Conservation (phyloP, 2,113 vertebrate species). For the Ursus arctos region DNA sequence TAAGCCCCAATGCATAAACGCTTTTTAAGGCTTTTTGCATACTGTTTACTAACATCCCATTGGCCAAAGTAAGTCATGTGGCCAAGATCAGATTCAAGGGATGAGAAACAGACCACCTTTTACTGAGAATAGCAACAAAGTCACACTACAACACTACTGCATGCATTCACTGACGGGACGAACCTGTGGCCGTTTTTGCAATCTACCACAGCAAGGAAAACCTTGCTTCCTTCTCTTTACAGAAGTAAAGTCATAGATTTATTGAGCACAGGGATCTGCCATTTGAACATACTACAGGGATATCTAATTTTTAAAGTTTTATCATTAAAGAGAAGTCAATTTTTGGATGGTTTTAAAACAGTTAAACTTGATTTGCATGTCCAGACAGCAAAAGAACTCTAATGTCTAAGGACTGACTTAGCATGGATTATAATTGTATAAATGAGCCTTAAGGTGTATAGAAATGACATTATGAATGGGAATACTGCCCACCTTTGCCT, state of each 20-base stretch:
- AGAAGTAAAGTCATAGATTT: neutral
- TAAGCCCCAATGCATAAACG: neutral
- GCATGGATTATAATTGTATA: neutral
- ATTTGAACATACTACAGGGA: neutral
- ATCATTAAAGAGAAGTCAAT: neutral
- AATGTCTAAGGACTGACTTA: neutral
- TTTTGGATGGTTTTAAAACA: conserved; percentile 1
- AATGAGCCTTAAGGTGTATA: neutral
- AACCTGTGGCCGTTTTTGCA: neutral
- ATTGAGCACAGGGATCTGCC: neutral
- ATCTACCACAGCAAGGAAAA: neutral
- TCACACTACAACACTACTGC: neutral
- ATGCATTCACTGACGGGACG: neutral
- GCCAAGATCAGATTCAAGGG: neutral
- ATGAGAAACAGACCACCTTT: neutral
- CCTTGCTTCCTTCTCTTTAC: neutral
- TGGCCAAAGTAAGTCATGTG: neutral
- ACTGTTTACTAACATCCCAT: neutral
- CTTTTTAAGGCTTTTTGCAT: neutral
- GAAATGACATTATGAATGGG: neutral
- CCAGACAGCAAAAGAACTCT: neutral
- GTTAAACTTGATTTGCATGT: neutral
- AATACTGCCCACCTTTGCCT: neutral
- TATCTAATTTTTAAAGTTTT: conserved; percentile 1
- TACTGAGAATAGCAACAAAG: neutral